These are phyloP conservation scores for Ptyas mucosa DNA, from an alignment of 2,113 vertebrate genomes.

Conservation along the genomic window DNA sequence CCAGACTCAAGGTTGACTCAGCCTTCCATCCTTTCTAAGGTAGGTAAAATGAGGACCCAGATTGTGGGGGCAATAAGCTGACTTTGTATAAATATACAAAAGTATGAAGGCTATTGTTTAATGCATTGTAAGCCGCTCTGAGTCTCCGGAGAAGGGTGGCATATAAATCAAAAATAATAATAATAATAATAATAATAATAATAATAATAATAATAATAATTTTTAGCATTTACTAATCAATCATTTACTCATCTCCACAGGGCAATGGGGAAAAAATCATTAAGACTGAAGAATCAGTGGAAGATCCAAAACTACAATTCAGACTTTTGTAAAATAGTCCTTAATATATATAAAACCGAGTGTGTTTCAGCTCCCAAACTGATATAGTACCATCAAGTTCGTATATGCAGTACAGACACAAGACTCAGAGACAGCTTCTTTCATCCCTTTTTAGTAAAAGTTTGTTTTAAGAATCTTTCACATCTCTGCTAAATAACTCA, in stretches of 20 bases:
- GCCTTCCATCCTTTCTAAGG: too few species aligned
- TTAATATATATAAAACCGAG: neutral
- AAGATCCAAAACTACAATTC: neutral
- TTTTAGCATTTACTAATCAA: neutral
- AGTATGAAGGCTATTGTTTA: too few species aligned
- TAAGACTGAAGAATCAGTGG: neutral
- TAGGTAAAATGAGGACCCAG: too few species aligned
- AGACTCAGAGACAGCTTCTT: neutral
- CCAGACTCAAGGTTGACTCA: too few species aligned
- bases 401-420: neutral
- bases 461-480: neutral
- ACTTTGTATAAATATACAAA: too few species aligned
- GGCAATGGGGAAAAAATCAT: neutral
- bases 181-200: too few species aligned
- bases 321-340: neutral
- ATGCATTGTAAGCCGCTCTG: too few species aligned
- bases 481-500: neutral
- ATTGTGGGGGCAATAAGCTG: too few species aligned
- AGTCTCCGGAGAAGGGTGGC: too few species aligned
- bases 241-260: neutral
- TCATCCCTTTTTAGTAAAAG: neutral
- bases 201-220: too few species aligned
- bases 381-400: neutral
- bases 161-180: too few species aligned
- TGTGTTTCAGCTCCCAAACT: neutral